Evolutionary conservation across 2,797 vertebrate genomes (phyloP), one percentile per base, ranked within the genome.

Genomic region (Borostomias antarcticus): DNA sequence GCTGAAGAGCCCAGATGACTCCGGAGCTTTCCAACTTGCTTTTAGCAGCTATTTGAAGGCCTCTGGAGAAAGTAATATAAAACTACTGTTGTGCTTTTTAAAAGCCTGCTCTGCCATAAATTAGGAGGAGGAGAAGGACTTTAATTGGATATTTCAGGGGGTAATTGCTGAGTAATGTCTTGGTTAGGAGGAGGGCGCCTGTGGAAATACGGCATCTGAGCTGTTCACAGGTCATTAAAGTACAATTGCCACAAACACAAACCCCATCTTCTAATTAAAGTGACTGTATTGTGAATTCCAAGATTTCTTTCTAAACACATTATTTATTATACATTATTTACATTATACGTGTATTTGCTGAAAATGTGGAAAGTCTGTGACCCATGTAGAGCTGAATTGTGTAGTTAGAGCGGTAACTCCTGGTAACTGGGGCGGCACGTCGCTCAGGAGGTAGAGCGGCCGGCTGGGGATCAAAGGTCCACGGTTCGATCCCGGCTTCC

Each of bases 101-200:
- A n/a, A 65, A 69, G 13, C 30, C 28, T 2, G 30, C n/a, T 53
- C 13, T 33, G 59, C 28, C 26, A 8, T 11, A 11, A 65, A 72
- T 74, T 54, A 61, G 58, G 11, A 21, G 54, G 58, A 64, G 69
- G 23, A 66, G 52, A 32, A 74, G n/a, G 66, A 50, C 40, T 51
- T 23, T 43, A 67, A 82, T 82, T 56, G 43, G 58, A 28, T 64
- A 59, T 68, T 78, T 72, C 60, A 45, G 69, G 67, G 62, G 30
- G 26, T 60, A 61, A 75, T 62, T 66, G 47, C 45, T 54, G 15
- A 57, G 70, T 69, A 33, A 29, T 48, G 56, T 53, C 21, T 67
- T 52, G 37, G 47, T 64, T 61, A 54, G 52, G 62, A 62, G 26
- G 48, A 64, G 64, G 48, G 50, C 73, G 59, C 45, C 21, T 47